Evolutionary conservation across 2,888 invertebrate species (phyloP).

Genomic region (Euspilapteryx auroguttella): DNA sequence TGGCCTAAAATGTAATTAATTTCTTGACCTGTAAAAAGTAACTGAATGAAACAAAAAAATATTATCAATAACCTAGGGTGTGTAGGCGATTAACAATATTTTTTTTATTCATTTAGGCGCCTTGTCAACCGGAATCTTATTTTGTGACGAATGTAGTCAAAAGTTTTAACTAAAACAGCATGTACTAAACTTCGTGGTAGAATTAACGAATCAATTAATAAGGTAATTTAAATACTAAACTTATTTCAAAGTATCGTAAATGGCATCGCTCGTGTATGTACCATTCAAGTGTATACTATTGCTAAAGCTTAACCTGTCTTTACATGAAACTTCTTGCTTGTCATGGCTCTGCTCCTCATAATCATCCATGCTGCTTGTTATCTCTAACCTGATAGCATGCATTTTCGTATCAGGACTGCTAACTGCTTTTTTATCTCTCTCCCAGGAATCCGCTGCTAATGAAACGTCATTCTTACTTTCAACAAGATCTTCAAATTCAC

Average conservation of each 20-base stretch:
- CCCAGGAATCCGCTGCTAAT: conserved; percentile 47
- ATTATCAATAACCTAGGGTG: no score
- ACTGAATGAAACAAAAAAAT: no score
- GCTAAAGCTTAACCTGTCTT: conserved; percentile 51
- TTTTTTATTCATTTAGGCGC: no score
- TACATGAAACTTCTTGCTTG: conserved; percentile 33
- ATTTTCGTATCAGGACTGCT: conserved; percentile 31
- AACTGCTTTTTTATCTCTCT: conserved; percentile 27
- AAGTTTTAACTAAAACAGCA: no score
- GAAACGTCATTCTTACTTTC: conserved; percentile 43
- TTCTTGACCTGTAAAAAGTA: no score
- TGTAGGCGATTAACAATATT: no score
- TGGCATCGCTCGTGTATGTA: conserved; percentile 59
- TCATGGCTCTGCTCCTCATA: conserved; percentile 26
- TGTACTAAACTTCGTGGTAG: no score
- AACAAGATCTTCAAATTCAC: conserved; percentile 37
- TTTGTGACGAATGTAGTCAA: no score
- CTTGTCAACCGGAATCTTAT: no score
- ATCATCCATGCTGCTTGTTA: conserved; percentile 49
- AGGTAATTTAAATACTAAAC: conserved; percentile 11
- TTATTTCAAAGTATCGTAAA: conserved; percentile 55
- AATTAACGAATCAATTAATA: conserved; percentile 18
- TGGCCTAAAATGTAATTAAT: no score
- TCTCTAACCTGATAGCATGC: conserved; percentile 53
- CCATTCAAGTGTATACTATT: conserved; percentile 58